Conservation (phyloP, 1,140 invertebrate genomes). For the Eupeodes corollae region DNA sequence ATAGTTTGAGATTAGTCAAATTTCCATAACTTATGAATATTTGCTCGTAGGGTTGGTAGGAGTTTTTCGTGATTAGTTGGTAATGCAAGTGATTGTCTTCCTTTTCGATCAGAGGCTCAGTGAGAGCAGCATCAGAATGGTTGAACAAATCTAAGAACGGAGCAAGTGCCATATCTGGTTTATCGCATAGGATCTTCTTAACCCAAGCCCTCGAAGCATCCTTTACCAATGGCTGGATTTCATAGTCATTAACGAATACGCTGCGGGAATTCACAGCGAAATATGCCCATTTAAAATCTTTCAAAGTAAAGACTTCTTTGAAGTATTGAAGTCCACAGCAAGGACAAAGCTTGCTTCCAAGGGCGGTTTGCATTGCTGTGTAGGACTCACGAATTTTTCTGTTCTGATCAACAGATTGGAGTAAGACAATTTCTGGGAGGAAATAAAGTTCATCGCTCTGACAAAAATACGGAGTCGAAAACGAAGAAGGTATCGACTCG, state of each 20-base stretch:
- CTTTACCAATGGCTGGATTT: conserved; percentile 13
- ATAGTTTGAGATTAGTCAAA: conserved; percentile 54
- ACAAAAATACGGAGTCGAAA: conserved; percentile 44
- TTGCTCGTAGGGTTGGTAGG: conserved; percentile 45
- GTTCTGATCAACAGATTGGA: conserved; percentile 25
- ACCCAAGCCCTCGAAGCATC: conserved; percentile 8
- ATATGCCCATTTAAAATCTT: conserved; percentile 48
- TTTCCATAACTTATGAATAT: conserved; percentile 67
- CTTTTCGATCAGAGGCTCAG: conserved; percentile 16
- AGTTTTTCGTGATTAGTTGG: conserved; percentile 35
- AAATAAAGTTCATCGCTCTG: conserved; percentile 32
- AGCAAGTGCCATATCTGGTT: conserved; percentile 54
- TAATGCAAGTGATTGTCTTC: conserved; percentile 26
- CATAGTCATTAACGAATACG: conserved; percentile 41
- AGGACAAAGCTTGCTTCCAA: conserved; percentile 16
- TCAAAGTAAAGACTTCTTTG: conserved; percentile 34
- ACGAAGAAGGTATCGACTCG: conserved; percentile 43
- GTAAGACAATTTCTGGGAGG: conserved; percentile 33
- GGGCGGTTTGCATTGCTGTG: conserved; percentile 3
- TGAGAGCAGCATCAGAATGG: conserved; percentile 47
- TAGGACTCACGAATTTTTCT: conserved; percentile 25
- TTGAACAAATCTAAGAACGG: conserved; percentile 73
- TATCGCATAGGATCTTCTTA: conserved; percentile 34
- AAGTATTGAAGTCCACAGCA: conserved; percentile 31
- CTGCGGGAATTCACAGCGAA: conserved; percentile 66